phyloP scores from a whole-genome alignment of 2,888 invertebrate species.

The Sesia bembeciformis region DNA sequence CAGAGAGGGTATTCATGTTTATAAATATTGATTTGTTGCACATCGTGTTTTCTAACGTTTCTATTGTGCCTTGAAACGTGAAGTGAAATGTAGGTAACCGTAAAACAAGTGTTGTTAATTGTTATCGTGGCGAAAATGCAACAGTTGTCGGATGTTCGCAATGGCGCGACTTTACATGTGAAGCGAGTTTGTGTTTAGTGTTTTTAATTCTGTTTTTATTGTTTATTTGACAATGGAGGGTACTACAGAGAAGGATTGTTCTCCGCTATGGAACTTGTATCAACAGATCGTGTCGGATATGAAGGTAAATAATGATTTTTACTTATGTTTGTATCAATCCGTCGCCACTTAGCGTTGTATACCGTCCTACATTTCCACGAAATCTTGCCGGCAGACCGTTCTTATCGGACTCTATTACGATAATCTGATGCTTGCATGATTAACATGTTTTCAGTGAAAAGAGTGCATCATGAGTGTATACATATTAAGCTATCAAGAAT shows the following conservation, averaged over 20 bases:
- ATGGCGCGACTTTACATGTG: conserved; percentile 44
- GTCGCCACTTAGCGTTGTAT: conserved; percentile 20
- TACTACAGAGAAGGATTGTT: conserved; percentile 86
- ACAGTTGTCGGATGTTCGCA: conserved; percentile 42
- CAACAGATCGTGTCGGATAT: conserved; percentile 96
- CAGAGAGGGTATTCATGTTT: conserved; percentile 63
- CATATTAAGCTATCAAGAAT: too few species aligned
- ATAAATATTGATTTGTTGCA: conserved; percentile 71
- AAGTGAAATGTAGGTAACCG: conserved; percentile 57
- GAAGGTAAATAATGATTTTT: conserved; percentile 83
- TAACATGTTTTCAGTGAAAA: too few species aligned
- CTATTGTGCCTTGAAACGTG: conserved; percentile 30
- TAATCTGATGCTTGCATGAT: too few species aligned
- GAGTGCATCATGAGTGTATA: too few species aligned
- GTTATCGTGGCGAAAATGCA: conserved; percentile 42
- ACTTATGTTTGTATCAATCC: neutral
- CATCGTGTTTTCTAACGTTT: conserved; percentile 34
- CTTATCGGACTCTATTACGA: conserved; percentile 29
- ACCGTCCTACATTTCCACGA: conserved; percentile 27
- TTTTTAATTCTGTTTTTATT: conserved; percentile 34
- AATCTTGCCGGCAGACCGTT: conserved; percentile 38
- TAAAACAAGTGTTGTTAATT: conserved; percentile 18
- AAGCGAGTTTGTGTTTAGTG: conserved; percentile 29
- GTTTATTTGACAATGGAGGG: conserved; percentile 78
- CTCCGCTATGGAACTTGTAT: conserved; percentile 93